Base-by-base conservation (phyloP, 2,113 vertebrate species). In the Plestiodon gilberti region DNA sequence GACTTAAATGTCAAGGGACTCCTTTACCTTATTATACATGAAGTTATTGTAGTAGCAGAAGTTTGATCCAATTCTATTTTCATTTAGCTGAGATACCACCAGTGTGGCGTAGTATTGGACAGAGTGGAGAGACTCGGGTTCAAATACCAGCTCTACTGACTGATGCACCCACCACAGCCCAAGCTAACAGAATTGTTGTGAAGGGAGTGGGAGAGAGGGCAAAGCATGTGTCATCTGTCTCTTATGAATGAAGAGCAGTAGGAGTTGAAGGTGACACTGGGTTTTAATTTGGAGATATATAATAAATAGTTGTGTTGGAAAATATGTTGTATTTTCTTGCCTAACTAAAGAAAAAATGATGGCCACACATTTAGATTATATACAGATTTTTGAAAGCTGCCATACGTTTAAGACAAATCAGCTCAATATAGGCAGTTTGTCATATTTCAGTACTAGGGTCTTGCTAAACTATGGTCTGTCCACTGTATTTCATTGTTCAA, bases 401-500 rank as follows among this genome's bases (percentile, higher is more conserved):
- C 35, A 61, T 69, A 71, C 18, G 17, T 65, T n/a, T 28, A 67
- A 8, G 33, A 67, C 25, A 57, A 14, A 18, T 2, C 61, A 40
- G 61, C 38, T 48, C 3, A 5, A 13, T 8, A 3, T 81, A 25
- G 25, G 15, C n/a, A 43, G 10, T 76, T 25, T 57, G n/a, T 87
- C 64, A 69, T 55, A 6, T 75, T 33, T 14, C 55, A 1, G 14
- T 65, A 30, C 9, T 55, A 40, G 1, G 2, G 85, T 92, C 23
- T 28, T 0, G 3, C 9, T 38, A 62, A 57, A 15, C 5, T 20
- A 65, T 79, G n/a, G 7, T 3, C 35, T 14, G 69, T 88, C 38
- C 33, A 69, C 78, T 48, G 22, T 11, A 1, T 4, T 0, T 35
- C 8, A 0, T 2, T 33, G 6, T 78, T 14, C 13, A 64, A 15